Conservation (phyloP, 2,797 vertebrate genomes). For the Phataginus tetradactyla region DNA sequence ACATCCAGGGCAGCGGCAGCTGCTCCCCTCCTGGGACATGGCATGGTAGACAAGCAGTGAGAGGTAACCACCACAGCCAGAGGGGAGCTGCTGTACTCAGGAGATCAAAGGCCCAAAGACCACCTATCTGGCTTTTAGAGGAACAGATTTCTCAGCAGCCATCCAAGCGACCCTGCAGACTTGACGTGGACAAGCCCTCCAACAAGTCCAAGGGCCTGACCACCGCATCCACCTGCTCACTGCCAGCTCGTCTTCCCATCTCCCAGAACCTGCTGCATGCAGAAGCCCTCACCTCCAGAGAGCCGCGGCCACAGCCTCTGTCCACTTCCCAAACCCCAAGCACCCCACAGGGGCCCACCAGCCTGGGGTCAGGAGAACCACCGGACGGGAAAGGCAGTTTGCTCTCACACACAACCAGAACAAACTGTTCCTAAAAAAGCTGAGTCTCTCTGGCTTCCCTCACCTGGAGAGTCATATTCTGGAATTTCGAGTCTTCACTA, state of each 20-base stretch:
- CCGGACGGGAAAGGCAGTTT: not conserved
- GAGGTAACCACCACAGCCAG: not conserved
- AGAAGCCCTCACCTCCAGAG: too few species aligned
- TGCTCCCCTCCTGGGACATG: not conserved
- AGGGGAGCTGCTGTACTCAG: conserved; percentile 21
- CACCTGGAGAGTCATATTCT: not conserved
- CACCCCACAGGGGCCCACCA: not conserved
- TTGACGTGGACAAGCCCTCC: not conserved
- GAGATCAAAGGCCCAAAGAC: not conserved
- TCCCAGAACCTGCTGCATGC: not conserved
- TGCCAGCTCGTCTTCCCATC: not conserved
- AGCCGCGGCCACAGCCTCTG: too few species aligned
- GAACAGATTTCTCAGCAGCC: not conserved
- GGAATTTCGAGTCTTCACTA: not conserved
- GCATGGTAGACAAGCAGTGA: not conserved
- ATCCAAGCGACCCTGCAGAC: not conserved
- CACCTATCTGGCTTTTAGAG: not conserved
- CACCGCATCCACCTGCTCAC: not conserved
- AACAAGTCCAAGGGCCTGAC: not conserved
- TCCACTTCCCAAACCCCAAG: not conserved
- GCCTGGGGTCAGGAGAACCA: not conserved
- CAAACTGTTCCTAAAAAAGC: not conserved
- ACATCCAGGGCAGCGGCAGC: not conserved
- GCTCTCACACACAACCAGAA: not conserved
- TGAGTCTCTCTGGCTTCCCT: not conserved